Base-by-base conservation (phyloP, 1,140 invertebrate species). In the Spodoptera litura region DNA sequence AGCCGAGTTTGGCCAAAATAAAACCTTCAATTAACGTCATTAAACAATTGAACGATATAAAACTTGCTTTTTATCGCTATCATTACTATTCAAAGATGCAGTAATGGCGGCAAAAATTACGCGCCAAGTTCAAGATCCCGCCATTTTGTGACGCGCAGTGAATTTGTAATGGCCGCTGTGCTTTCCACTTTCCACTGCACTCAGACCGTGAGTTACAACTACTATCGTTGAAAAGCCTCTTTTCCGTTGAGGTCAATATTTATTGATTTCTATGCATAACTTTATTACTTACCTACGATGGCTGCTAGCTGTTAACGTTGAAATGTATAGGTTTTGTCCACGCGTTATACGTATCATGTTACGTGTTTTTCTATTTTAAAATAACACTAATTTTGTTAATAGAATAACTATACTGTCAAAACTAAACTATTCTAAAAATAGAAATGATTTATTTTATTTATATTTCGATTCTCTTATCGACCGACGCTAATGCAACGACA, bases 51-150 rank as follows among this genome's bases (percentile, higher is more conserved):
- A 15, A 52, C 49, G 10, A 49, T 66, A 52, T 49, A 20, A 25
- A 52, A 51, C 64, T 8, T 52, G 20, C 52, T 52, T 27, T 27
- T 52, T 27, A 70, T 53, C 49, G 13, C 49, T 4, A 12, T 4
- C 62, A 70, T 70, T 70, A 52, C 12, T 70, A 70, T 51, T 70
- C 44, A 70, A 53, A 70, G 66, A 70, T 70, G 20, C 44, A 25
- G 53, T 70, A 31, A 52, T 15, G 10, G 11, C 66, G 49, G 20
- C 49, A 51, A 52, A 52, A 25, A 70, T 70, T 52, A 31, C 12
- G 61, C 61, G 51, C 66, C 66, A 70, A 70, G 66, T 70, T 70
- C 66, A 70, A 51, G 66, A 70, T 52, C 51, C 49, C 38, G 49
- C 66, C 51, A 70, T 52, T 70, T 52, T 49, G 49, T 52, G 38